Base-by-base conservation (phyloP, 1,140 invertebrate species). In the Pseudomyrmex sp. region DNA sequence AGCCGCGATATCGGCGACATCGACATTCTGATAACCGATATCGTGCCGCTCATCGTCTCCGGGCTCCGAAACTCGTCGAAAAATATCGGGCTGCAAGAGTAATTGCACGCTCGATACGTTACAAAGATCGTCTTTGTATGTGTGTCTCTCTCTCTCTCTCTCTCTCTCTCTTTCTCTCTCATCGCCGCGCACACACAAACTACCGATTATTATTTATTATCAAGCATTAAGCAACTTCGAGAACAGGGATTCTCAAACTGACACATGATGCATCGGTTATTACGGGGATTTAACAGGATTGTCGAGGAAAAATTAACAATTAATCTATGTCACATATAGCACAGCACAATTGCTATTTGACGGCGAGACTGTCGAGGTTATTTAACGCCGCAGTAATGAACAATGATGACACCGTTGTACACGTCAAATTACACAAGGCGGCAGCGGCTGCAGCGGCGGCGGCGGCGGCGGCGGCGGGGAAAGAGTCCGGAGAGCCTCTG, bases 381-480 rank as follows among this genome's bases (percentile, higher is more conserved):
- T 48, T 72, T 48, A 48, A 80, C n/a, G 23, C 61, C 35, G 48
- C 76, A 26, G 72, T 59, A 56, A 80, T 80, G 59, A 80, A 72
- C 66, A 72, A 80, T 80, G 54, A 80, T 80, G 76, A 80, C 48
- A 15, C 35, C 66, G 76, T 80, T 80, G 66, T 80, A 77, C n/a
- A 48, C 68, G 76, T 59, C 76, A 80, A 72, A 80, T 80, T 80
- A 80, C 66, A 80, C 59, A 70, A 80, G 66, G 12, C 26, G 66
- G 44, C 15, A 2, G 44, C 18, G 9, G 54, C 48, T 4, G 12
- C 26, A 35, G 44, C 15, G 1, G 54, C 18, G 66, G 12, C 26
- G 66, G 12, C 26, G 66, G 44, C 10, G 1, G 54, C 13, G 9
- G 54, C 48, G 2, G 12, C 50, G 52, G 48, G 23, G 44, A 77